phyloP scores from a whole-genome alignment of 2,888 invertebrate genomes.

The Serrognathus titanus region DNA sequence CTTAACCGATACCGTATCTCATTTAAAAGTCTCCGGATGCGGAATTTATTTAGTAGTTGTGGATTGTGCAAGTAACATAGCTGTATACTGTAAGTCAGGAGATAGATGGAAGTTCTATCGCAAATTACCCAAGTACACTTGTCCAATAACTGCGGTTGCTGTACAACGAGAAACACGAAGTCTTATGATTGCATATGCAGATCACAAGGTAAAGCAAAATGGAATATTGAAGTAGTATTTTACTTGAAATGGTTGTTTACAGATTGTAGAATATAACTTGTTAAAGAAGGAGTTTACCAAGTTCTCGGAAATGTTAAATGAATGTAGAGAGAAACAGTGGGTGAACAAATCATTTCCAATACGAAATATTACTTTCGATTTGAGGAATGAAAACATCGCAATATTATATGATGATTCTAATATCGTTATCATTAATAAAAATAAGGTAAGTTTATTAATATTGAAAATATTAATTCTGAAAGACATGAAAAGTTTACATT shows the following conservation, averaged over 20 bases:
- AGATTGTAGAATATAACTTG: conserved; percentile 78
- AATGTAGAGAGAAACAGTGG: conserved; percentile 58
- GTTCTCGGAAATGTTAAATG: conserved; percentile 58
- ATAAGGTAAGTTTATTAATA: conserved; percentile 51
- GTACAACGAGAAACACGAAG: conserved; percentile 59
- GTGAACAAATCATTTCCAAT: conserved; percentile 57
- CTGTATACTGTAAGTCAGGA: conserved; percentile 55
- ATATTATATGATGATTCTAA: conserved; percentile 71
- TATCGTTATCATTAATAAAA: conserved; percentile 60
- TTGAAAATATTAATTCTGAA: too few relatives aligned
- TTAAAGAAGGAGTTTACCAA: conserved; percentile 58
- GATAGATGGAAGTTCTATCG: conserved; percentile 49
- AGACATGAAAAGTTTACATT: too few relatives aligned
- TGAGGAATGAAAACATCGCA: conserved; percentile 60
- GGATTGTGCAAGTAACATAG: conserved; percentile 63
- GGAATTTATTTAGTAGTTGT: conserved; percentile 65
- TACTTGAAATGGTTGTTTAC: conserved; percentile 32
- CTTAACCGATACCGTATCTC: conserved; percentile 56
- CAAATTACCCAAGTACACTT: conserved; percentile 67
- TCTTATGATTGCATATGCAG: conserved; percentile 71
- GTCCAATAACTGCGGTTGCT: conserved; percentile 68
- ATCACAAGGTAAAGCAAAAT: conserved; percentile 63
- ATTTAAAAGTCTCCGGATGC: conserved; percentile 53
- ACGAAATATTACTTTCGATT: conserved; percentile 61
- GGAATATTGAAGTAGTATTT: conserved; percentile 5